Base-by-base conservation (phyloP, 2,113 vertebrate species). In the Antechinus stuartii region DNA sequence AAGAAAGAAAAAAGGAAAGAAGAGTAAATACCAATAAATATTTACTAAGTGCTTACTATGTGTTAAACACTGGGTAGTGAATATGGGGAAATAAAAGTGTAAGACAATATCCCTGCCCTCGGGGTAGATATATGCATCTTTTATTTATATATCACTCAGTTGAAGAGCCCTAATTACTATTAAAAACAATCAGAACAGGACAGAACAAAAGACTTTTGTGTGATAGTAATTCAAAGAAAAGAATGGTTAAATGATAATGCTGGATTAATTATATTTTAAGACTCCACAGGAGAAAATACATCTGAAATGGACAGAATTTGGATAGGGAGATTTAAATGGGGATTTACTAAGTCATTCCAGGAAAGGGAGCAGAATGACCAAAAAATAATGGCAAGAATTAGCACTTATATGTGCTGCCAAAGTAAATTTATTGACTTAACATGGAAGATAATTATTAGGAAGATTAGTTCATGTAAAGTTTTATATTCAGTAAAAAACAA, bases 11-110 rank as follows among this genome's bases (percentile, higher is more conserved):
- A 95, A 96, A 89, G 19, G 30, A 76, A 16, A 42, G 46, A 91
- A 93, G 94, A 91, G 94, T 91, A 26, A 94, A 24, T 95, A 96
- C 35, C 8, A 91, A 84, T 68, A 91, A 92, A 16, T 10, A 68
- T 68, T 89, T 68, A 91, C 89, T 84, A 49, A 92, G 25, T 52
- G 61, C 3, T 94, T 90, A 95, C 27, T 96, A 47, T 90, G 14
- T 8, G n/a, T 84, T 84, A 19, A 42, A 84, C 19, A 42, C 7
- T 76, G 35, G 35, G 4, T 76, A n/a, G 35, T 1, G 11, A 12
- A 76, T n/a, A 16, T 61, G 26, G 68, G 7, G 42, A 2, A 53
- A 90, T 0, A 0, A 24, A 97, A 93, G 53, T 91, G 47, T 61
- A 8, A 61, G 10, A 61, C 23, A 14, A 49, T 3, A 12, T n/a